Base-by-base conservation (phyloP, 2,113 vertebrate species). In the Grammomys surdaster region DNA sequence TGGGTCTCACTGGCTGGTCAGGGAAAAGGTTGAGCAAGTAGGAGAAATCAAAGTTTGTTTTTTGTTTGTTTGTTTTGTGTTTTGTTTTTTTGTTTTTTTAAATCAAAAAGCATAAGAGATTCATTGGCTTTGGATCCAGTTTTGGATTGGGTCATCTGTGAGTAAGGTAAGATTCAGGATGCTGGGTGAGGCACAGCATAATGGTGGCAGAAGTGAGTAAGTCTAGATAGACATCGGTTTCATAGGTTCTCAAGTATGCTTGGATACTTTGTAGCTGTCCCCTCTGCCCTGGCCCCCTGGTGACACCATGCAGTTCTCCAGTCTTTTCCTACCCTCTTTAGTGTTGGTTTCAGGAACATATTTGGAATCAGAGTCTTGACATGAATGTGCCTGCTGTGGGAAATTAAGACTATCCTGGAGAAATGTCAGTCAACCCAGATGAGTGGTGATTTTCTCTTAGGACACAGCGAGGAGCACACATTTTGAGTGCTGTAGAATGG, bases 301-400 rank as follows among this genome's bases (percentile, higher is more conserved):
- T 69, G 65, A 70, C 63, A 5, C n/a, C 58, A 7, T 43, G 51
- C 26, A 69, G 51, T 26, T 80, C 19, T 20, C 63, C 51, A n/a
- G 48, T 56, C 48, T 87, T 63, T 90, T 48, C 48, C 58, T 33
- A 48, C 14, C 16, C 2, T 70, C 3, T 87, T 82, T 0, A 0
- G 24, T 17, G 72, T 76, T 69, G 69, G 43, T 31, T 76, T 89
- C 54, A 48, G 51, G 73, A 82, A n/a, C 19, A 46, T 51, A 22
- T 36, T 67, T 81, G 76, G 58, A 77, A 46, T 92, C 40, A 13
- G n/a, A 89, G 60, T 1, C 51, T 87, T 67, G 60, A 19, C 13
- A 70, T 48, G 65, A 20, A 54, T 95, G 33, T 73, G 9, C 92
- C 93, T 96, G 76, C 60, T 72, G 82, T 78, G 54, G 54, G 69